Base-by-base conservation (phyloP, 2,888 invertebrate species). In the Cheilosia soror region DNA sequence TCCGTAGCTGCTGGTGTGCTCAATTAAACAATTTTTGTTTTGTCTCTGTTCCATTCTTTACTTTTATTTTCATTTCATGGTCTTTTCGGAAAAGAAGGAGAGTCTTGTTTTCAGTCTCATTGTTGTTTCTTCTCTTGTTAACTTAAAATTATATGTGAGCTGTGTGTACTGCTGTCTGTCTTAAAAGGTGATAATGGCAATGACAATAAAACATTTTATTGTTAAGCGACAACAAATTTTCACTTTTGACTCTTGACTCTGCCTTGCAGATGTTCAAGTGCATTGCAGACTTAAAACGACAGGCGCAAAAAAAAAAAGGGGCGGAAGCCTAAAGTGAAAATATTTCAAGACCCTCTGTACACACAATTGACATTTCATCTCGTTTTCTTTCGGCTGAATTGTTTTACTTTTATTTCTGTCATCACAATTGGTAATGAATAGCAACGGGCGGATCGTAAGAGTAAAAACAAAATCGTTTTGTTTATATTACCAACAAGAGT, bases 221-320 rank as follows among this genome's bases (percentile, higher is more conserved):
- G 83, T 84, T 80, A 57, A 84, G 63, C 47, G 58, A 83, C 27
- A 57, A 55, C 15, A 15, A 62, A 62, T 76, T 85, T 85, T 85
- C 85, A 81, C 85, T 85, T 85, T 85, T 85, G 85, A 85, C 85
- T 72, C 71, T 81, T 85, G 81, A 81, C 80, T 80, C 62, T 31
- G 31, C 72, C 51, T 58, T 51, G 68, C 49, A 47, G 31, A 49
- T 11, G 20, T 33, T 11, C 29, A 57, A 63, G 63, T 69, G 82
- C 77, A 72, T 40, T 63, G 33, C 69, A 40, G 53, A 40, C 55
- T 53, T 1, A 37, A 37, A 37, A 37, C 11, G 58, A 13, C 49
- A 57, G 27, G 5, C n/a, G 13, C 15, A 20, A 62, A 58, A 60
- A 60, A 13, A 47, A 29, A 27, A n/a, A n/a, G n/a, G 40, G 33